These are phyloP conservation scores for Yponomeuta malinellus DNA, from an alignment of 2,888 invertebrate genomes.

Conservation along the genomic window DNA sequence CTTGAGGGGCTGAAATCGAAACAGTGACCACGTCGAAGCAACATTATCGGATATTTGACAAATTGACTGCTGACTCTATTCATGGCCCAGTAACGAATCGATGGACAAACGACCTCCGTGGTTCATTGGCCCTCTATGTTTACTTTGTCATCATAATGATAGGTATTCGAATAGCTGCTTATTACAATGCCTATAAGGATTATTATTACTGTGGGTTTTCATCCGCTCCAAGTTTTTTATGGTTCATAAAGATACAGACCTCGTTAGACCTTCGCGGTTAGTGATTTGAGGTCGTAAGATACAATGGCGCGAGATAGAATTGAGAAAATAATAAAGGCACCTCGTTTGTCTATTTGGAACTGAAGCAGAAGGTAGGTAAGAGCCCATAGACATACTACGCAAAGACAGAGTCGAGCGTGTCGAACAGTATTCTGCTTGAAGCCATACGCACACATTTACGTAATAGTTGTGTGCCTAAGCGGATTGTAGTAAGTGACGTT, in stretches of 20 bases:
- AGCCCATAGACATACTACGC: not conserved
- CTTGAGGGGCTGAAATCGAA: not conserved
- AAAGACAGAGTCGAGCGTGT: not conserved
- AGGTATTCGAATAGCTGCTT: conserved; percentile 1
- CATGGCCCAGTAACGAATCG: conserved; percentile 33
- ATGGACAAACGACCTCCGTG: not conserved
- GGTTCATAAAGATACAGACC: conserved; percentile 7
- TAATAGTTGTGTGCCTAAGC: too few relatives aligned
- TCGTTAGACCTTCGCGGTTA: not conserved
- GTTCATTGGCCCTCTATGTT: not conserved
- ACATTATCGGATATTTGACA: conserved; percentile 30
- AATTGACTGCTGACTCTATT: conserved; percentile 31
- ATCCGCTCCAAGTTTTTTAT: not conserved
- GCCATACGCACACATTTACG: not conserved
- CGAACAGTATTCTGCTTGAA: too few relatives aligned
- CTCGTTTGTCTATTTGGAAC: not conserved
- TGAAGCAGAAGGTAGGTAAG: not conserved
- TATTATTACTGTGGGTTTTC: not conserved
- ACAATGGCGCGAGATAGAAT: conserved; percentile 4
- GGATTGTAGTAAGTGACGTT: too few relatives aligned
- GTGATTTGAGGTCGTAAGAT: conserved; percentile 12
- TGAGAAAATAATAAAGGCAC: not conserved
- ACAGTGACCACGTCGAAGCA: not conserved
- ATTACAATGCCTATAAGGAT: conserved; percentile 2
- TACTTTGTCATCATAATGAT: not conserved